Conservation (phyloP, 2,888 invertebrate genomes). For the Balanococcus diminutus region DNA sequence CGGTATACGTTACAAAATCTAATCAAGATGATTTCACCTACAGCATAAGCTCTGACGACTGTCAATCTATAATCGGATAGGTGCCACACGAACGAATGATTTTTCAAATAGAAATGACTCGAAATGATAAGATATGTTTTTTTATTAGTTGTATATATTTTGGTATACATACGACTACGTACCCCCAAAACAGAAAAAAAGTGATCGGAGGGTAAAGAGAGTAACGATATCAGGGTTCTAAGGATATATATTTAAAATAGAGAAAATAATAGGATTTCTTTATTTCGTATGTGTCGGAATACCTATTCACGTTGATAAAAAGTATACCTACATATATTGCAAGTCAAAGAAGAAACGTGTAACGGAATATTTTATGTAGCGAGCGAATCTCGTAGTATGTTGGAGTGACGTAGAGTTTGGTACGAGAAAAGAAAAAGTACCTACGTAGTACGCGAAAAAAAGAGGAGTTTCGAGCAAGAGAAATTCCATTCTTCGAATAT, state of each 20-base stretch:
- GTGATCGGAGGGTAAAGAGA: background rate
- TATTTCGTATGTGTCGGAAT: background rate
- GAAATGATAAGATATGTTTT: background rate
- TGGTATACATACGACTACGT: too few relatives aligned
- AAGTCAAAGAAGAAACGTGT: background rate
- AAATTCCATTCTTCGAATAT: slow-evolving; percentile 54
- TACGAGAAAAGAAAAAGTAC: background rate
- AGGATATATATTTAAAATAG: background rate
- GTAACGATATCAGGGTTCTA: background rate
- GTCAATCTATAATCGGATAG: slow-evolving; percentile 19
- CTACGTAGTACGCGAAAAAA: background rate
- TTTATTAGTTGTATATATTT: background rate
- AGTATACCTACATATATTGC: background rate
- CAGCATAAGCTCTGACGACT: background rate
- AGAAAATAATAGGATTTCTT: background rate
- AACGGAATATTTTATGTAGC: background rate
- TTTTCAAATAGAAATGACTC: background rate
- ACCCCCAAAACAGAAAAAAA: background rate
- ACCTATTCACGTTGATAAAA: background rate
- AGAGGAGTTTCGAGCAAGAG: background rate
- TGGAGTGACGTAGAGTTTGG: background rate
- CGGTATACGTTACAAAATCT: background rate
- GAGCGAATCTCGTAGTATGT: background rate
- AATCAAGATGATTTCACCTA: background rate
- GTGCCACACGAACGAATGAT: slow-evolving; percentile 15